These are phyloP conservation scores for Falcaria lacertinaria DNA, from an alignment of 2,888 invertebrate species.

Conservation along the genomic window DNA sequence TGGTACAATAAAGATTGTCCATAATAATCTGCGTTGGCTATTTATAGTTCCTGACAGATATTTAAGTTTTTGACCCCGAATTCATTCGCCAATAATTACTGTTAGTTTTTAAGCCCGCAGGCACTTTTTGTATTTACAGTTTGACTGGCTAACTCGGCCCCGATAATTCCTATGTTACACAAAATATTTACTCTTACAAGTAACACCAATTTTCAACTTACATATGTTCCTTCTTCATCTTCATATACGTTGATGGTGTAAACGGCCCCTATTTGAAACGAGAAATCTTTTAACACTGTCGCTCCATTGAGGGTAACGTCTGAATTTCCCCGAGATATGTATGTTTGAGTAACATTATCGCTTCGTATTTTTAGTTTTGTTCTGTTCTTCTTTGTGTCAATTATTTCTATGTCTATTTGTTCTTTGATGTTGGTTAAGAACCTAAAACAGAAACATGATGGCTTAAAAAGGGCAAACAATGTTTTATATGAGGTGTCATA, in stretches of 20 bases:
- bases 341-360: conserved; percentile 32
- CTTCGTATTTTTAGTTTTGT: conserved; percentile 38
- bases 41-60: no score
- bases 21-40: no score
- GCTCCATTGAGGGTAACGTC: conserved; percentile 52
- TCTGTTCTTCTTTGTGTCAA: conserved; percentile 39
- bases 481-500: no score
- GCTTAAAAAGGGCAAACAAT: conserved; percentile 7
- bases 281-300: conserved; percentile 39
- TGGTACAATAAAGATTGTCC: no score
- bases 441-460: conserved; percentile 38
- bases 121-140: no score
- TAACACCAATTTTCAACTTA: conserved; percentile 29
- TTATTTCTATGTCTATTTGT: conserved; percentile 34
- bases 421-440: conserved; percentile 55
- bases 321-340: conserved; percentile 51
- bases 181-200: no score
- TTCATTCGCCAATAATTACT: no score
- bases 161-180: no score
- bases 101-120: no score
- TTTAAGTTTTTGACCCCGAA: no score
- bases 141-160: no score
- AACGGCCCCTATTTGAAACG: conserved; percentile 81
- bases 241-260: conserved; percentile 78
- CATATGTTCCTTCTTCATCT: conserved; percentile 46